phyloP scores from a whole-genome alignment of 2,797 vertebrate species.

The Scyliorhinus canicula region DNA sequence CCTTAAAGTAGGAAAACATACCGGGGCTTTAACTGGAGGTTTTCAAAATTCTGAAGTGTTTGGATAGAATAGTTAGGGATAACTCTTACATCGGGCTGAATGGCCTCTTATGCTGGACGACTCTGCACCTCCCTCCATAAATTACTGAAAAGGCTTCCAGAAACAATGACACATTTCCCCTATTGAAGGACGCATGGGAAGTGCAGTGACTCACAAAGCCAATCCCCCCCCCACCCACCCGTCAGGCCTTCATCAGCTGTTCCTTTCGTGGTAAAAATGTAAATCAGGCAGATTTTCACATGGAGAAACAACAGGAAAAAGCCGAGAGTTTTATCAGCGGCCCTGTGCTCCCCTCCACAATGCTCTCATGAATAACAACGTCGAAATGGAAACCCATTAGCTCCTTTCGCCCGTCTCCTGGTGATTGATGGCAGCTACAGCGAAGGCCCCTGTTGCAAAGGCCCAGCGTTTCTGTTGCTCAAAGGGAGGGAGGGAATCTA shows the following conservation, averaged over 20 bases:
- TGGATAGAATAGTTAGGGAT: not conserved
- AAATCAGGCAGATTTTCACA: not conserved
- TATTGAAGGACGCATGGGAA: not conserved
- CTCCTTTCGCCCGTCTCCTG: not conserved
- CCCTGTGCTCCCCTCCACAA: not conserved
- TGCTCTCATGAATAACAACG: not conserved
- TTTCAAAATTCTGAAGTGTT: too few species aligned
- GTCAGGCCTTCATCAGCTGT: too few species aligned
- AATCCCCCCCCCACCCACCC: rapidly evolving
- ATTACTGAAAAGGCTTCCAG: not conserved
- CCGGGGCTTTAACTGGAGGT: too few species aligned
- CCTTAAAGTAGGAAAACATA: too few species aligned
- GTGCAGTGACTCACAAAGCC: not conserved
- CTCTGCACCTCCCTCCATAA: not conserved
- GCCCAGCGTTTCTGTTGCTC: not conserved
- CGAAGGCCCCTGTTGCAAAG: not conserved
- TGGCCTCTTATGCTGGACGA: not conserved
- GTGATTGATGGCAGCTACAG: not conserved
- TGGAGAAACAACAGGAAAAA: not conserved
- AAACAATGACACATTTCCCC: not conserved
- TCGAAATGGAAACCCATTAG: not conserved
- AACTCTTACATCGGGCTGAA: not conserved
- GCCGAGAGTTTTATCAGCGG: not conserved
- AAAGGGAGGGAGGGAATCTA: not conserved
- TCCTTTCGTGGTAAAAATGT: not conserved